phyloP scores from a whole-genome alignment of 2,113 vertebrate species.

The Podilymbus podiceps region DNA sequence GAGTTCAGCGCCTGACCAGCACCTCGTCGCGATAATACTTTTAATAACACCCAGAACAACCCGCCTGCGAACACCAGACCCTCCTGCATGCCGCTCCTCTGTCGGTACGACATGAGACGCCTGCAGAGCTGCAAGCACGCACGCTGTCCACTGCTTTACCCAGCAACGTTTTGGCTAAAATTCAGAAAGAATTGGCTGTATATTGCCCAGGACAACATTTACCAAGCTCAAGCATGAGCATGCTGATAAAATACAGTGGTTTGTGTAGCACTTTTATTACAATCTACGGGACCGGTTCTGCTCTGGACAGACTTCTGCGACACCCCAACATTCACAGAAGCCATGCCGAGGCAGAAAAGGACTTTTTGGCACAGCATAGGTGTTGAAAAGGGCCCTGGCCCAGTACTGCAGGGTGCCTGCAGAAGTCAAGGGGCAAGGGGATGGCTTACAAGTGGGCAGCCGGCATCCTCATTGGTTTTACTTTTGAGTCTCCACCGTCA shows the following conservation, averaged over 20 bases:
- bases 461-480: neutral
- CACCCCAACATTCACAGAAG: neutral
- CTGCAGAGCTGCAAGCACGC: fast-evolving
- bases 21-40: neutral
- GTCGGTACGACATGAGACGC: neutral
- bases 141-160: neutral
- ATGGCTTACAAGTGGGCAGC: neutral
- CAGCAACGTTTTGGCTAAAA: neutral
- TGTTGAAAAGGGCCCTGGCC: neutral
- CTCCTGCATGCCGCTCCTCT: neutral
- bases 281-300: neutral
- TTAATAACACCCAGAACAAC: neutral
- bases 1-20: neutral
- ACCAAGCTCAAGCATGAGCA: fast-evolving
- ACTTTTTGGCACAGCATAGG: fast-evolving
- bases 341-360: neutral
- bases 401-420: fast-evolving
- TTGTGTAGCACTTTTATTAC: neutral
- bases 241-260: fast-evolving
- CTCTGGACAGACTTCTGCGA: neutral
- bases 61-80: neutral
- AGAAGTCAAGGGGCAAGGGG: fast-evolving
- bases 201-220: neutral
- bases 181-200: neutral
- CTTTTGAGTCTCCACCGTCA: neutral